phyloP scores from a whole-genome alignment of 2,797 vertebrate species.

The Lycodopsis pacificus region DNA sequence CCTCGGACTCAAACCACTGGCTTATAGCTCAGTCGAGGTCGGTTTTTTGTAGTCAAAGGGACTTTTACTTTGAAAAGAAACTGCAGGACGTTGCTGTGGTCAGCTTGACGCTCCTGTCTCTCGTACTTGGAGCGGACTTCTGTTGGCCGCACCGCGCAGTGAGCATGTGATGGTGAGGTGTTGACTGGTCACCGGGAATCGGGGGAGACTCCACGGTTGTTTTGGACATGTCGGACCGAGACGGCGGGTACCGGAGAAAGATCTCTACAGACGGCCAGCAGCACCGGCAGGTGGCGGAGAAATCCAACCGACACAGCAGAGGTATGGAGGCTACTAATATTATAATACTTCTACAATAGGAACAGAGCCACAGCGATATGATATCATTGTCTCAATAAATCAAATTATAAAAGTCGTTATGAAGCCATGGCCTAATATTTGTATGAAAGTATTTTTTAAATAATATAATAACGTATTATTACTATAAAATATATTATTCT shows the following conservation, averaged over 20 bases:
- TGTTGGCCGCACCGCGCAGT: rapidly evolving
- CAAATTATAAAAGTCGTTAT: neutral
- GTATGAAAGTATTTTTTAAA: neutral
- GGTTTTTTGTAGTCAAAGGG: neutral
- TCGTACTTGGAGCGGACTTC: neutral
- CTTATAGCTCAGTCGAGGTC: neutral
- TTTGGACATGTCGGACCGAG: conserved; percentile 21
- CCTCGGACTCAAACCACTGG: neutral
- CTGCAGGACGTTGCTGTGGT: neutral
- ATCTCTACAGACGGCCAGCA: neutral
- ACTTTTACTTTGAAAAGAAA: conserved; percentile 50
- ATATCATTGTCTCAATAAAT: neutral
- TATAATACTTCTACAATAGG: neutral
- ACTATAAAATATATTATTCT: no score
- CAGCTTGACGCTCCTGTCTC: neutral
- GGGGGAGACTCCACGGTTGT: neutral
- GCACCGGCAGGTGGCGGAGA: conserved; percentile 10
- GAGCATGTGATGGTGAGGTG: neutral
- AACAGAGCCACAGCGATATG: neutral
- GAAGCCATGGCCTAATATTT: neutral
- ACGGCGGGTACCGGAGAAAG: conserved; percentile 4
- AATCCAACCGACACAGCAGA: neutral
- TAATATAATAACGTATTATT: neutral
- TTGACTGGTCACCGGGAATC: neutral
- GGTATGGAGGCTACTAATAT: neutral